Evolutionary conservation across 2,797 vertebrate genomes (phyloP).

Genomic region (Neosalanx taihuensis): DNA sequence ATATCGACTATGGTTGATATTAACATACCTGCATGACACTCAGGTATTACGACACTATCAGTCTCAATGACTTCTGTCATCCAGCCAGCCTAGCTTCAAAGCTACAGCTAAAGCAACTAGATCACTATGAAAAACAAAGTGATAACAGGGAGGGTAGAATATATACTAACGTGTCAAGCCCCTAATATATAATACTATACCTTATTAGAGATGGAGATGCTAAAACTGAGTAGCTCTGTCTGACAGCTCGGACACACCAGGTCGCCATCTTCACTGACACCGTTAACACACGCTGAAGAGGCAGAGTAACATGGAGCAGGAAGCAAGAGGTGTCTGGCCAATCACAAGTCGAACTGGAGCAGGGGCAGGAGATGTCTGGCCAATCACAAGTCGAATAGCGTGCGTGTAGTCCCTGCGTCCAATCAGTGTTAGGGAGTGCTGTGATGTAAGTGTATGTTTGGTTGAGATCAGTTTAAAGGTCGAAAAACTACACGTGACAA

Average conservation of each 20-base stretch:
- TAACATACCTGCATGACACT: too few species aligned
- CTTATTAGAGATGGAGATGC: slow-evolving; percentile 55
- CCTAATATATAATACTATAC: slow-evolving; percentile 39
- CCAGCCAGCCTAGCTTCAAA: not conserved
- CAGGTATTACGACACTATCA: not conserved
- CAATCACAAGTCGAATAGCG: slow-evolving; percentile 48
- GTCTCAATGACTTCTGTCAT: not conserved
- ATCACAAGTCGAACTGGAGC: slow-evolving; percentile 23
- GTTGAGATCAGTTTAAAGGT: slow-evolving; percentile 65
- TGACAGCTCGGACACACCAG: slow-evolving; percentile 64
- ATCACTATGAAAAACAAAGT: too few species aligned
- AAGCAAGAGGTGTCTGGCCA: slow-evolving; percentile 31
- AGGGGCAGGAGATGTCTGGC: not conserved
- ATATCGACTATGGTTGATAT: too few species aligned
- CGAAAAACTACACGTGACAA: slow-evolving; percentile 59
- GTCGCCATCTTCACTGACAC: slow-evolving; percentile 65
- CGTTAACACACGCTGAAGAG: slow-evolving; percentile 49
- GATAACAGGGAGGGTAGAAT: too few species aligned
- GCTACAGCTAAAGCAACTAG: too few species aligned
- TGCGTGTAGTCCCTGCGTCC: not conserved
- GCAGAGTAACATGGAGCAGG: fast-evolving
- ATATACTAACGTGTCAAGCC: not conserved
- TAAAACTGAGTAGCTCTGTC: slow-evolving; percentile 62
- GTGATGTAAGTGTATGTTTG: slow-evolving; percentile 43
- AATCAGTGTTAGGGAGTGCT: slow-evolving; percentile 35